phyloP scores from a whole-genome alignment of 2,113 vertebrate species.

The Myrmophylax atrothorax region DNA sequence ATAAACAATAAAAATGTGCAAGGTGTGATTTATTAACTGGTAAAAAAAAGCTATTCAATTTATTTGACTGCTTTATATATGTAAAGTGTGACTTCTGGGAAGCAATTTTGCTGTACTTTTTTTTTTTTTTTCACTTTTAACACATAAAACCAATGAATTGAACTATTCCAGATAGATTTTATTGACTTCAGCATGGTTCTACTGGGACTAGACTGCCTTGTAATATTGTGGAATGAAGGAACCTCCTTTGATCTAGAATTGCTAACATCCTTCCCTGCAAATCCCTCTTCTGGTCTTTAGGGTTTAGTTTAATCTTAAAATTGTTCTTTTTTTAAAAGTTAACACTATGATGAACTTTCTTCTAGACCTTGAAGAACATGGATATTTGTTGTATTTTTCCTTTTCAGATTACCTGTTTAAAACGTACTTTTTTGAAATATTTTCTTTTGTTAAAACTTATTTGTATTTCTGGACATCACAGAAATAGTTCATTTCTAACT shows the following conservation, averaged over 20 bases:
- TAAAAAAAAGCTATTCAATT: neutral
- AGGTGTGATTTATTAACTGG: neutral
- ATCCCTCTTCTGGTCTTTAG: neutral
- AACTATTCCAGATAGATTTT: neutral
- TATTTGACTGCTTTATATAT: neutral
- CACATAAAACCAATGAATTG: neutral
- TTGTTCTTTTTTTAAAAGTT: neutral
- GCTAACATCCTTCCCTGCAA: neutral
- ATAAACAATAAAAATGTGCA: neutral
- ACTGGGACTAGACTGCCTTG: neutral
- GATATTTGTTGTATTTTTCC: neutral
- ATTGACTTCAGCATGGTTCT: neutral
- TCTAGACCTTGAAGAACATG: neutral
- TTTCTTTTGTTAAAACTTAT: neutral
- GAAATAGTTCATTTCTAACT: neutral
- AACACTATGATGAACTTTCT: neutral
- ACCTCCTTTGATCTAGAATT: neutral
- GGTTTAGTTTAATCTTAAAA: neutral
- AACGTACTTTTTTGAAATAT: neutral
- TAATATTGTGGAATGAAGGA: neutral
- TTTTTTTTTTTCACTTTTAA: neutral
- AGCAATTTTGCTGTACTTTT: neutral
- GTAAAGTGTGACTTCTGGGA: neutral
- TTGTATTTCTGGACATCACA: neutral
- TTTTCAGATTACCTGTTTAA: neutral